Evolutionary conservation across 2,797 vertebrate genomes (phyloP).

Genomic region (Champsocephalus gunnari): DNA sequence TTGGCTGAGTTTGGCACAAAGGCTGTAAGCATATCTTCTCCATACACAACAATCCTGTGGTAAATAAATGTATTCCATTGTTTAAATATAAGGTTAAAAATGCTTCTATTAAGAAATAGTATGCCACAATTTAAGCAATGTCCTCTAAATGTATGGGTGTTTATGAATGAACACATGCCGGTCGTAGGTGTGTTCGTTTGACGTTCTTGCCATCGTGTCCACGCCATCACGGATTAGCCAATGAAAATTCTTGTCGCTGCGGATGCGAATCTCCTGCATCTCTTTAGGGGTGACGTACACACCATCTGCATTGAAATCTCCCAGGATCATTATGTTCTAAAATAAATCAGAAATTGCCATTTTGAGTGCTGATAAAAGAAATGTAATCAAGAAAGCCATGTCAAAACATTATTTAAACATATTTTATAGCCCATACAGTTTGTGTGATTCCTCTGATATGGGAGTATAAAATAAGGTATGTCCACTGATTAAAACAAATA

Average conservation of each 20-base stretch:
- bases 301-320: conserved; percentile 84
- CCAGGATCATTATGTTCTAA: conserved; percentile 84
- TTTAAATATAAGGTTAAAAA: neutral
- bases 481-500: neutral
- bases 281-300: conserved; percentile 66
- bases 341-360: neutral
- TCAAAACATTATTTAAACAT: neutral
- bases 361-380: neutral
- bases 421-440: neutral
- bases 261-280: conserved; percentile 75
- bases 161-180: conserved; percentile 51
- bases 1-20: conserved; percentile 76
- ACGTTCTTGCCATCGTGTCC: conserved; percentile 75
- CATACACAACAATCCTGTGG: conserved; percentile 80
- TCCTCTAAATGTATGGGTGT: neutral
- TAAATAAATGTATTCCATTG: neutral
- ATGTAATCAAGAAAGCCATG: neutral
- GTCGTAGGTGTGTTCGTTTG: conserved; percentile 79
- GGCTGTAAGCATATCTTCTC: conserved; percentile 66
- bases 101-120: neutral
- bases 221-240: conserved; percentile 83
- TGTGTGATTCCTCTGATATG: neutral
- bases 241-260: conserved; percentile 74
- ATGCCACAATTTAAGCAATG: neutral
- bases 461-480: neutral